Base-by-base conservation (phyloP, 2,888 invertebrate species). In the Calephelis perditalis region DNA sequence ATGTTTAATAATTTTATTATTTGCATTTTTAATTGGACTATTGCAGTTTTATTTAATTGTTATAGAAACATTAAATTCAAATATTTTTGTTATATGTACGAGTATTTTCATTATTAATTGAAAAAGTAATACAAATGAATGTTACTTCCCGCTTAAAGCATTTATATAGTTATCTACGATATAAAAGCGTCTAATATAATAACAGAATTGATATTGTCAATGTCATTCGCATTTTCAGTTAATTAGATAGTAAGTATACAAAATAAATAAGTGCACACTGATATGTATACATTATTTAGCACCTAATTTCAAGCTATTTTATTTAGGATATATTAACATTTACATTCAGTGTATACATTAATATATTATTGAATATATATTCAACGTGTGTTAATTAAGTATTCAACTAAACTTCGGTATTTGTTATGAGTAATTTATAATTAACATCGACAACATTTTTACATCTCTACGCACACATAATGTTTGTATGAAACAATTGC, bases 221-320 rank as follows among this genome's bases (percentile, higher is more conserved):
- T 74, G 86, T 87, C 86, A 86, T 79, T 75, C 79, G 84, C 84
- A 85, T 81, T 40, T 79, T 72, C 71, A 73, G 71, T 76, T 75
- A 71, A 67, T 63, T 71, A 71, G 71, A 70, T 77, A 76, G 74
- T 82, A 79, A 73, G 49, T 49, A 49, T 15, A 26, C 26, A 52
- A 76, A 79, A 83, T 70, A 66, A 81, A 77, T 81, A 78, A 79
- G 82, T 84, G 82, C 82, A 81, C 79, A 81, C 73, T 68, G 68
- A 80, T 72, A 76, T 78, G 78, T 81, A 82, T 82, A 84, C 81
- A 72, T 77, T 77, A 80, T 77, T 82, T 88, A 89, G 89, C 89
- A 88, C 89, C 88, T 88, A 89, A 84, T 78, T 76, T 81, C 79
- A 86, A 88, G 88, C 88, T 77, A 78, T 79, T 81, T 70, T 81